Base-by-base conservation (phyloP, 2,888 invertebrate species). In the Strigamia transsilvanica region DNA sequence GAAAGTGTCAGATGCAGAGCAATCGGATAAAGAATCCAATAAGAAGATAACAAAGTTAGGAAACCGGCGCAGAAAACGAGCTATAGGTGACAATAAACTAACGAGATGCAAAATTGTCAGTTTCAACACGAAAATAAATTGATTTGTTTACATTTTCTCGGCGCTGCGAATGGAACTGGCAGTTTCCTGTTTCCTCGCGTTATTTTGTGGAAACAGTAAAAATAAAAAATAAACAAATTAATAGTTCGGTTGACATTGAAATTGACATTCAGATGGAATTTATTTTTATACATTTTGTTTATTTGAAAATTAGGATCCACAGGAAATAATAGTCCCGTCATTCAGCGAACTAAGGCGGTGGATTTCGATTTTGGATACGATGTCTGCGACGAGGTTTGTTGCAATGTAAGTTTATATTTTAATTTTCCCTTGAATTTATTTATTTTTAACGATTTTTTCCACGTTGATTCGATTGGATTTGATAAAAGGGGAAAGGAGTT, bases 351-450 rank as follows among this genome's bases (percentile, higher is more conserved):
- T 21, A 81, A 81, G 18, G 81, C 81, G 7, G 41, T 81, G 7
- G 81, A 81, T 46, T 81, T 81, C n/a, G 81, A 80, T 34, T 80
- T 80, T 32, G 80, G 56, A 12, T 21, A 66, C 23, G 61, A 66
- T 12, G 12, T 66, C 7, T 21, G 13, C 21, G 23, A 66, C 18
- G 12, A 15, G 12, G 21, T 3, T 12, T n/a, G 61, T 66, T n/a
- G 61, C 23, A 23, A 66, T 15, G 61, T 66, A 23, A 21, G 18
- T n/a, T 21, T 61, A 5, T 10, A 10, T 18, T 15, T 3, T 23
- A 0, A 66, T 23, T 4, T 7, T 66, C 3, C 18, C 23, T 21
- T 21, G 6, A 66, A 21, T 21, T 66, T 66, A 23, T 66, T 21
- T n/a, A 21, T 38, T 38, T 38, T 9, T 9, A 12, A 66, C 23